Conservation (phyloP, 2,113 vertebrate genomes). For the Pseudopipra pipra region DNA sequence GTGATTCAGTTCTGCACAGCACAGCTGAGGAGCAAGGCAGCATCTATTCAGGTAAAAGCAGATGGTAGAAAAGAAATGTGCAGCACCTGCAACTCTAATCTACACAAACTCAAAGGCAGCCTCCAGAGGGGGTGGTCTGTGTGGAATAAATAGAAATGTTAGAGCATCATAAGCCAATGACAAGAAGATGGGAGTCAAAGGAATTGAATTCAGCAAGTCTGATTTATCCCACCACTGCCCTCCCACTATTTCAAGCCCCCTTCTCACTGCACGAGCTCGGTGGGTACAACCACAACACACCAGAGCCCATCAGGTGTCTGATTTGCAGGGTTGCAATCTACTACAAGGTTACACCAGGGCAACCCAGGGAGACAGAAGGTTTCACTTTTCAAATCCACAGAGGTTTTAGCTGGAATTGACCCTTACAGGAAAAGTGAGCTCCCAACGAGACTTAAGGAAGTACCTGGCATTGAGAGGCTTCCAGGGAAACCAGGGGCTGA, state of each 20-base stretch:
- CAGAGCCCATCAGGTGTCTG: neutral
- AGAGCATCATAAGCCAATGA: neutral
- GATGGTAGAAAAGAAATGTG: neutral
- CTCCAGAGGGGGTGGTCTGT: neutral
- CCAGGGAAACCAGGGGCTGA: neutral
- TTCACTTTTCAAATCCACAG: neutral
- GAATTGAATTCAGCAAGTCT: neutral
- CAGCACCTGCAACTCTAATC: neutral
- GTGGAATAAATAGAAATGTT: neutral
- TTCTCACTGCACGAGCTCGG: neutral
- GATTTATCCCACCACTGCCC: neutral
- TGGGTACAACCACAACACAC: neutral
- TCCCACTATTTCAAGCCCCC: neutral
- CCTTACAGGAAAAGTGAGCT: neutral
- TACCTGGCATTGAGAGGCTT: neutral
- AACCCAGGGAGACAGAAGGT: neutral
- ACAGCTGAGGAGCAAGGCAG: neutral
- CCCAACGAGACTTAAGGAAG: neutral
- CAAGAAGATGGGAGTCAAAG: neutral
- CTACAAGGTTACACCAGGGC: neutral
- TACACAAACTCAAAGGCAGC: neutral
- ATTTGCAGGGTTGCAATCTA: neutral
- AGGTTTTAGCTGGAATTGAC: neutral
- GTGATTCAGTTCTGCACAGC: neutral
- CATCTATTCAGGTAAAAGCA: neutral